Percentiles rank a stretch among this genome's conserved stretches.
phyloP scores from a whole-genome alignment of 2,888 invertebrate genomes.

The Cryptocheilus praepositus region DNA sequence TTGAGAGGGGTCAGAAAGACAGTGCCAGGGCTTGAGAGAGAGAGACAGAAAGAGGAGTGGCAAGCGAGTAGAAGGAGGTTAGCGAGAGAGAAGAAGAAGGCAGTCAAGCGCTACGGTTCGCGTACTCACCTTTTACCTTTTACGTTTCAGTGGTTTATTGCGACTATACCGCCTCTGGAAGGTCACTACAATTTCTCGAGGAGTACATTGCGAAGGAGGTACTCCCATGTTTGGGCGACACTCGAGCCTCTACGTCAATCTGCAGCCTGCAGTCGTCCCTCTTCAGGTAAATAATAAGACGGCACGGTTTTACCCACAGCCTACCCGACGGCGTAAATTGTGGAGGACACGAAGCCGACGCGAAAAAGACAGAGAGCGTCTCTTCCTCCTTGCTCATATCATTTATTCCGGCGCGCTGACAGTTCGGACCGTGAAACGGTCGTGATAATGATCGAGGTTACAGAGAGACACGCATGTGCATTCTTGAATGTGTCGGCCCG shows the following conservation, averaged over 20 bases:
- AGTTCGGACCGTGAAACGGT: conserved; percentile 17
- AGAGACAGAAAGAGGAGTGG: no score
- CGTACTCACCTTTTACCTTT: conserved; percentile 28
- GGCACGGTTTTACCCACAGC: background rate
- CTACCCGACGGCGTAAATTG: background rate
- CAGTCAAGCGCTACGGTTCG: background rate
- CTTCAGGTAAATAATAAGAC: conserved; percentile 80
- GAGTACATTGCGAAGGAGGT: conserved; percentile 88
- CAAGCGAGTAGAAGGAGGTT: no score
- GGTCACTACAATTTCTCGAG: conserved; percentile 89
- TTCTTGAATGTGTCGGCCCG: conserved; percentile 11
- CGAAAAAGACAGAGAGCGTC: background rate
- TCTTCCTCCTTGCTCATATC: background rate
- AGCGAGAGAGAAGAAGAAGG: background rate
- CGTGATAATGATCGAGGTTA: conserved; percentile 40
- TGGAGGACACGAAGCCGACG: background rate
- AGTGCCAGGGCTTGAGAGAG: no score
- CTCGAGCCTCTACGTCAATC: conserved; percentile 87
- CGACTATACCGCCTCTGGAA: conserved; percentile 91
- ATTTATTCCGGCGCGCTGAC: conserved; percentile 10
- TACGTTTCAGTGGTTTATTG: conserved; percentile 84
- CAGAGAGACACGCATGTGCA: conserved; percentile 14
- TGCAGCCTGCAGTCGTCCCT: conserved; percentile 92
- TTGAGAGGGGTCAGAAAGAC: no score
- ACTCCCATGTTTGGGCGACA: conserved; percentile 89